phyloP scores from a whole-genome alignment of 2,888 invertebrate species.

The Cacoxenus indagator region DNA sequence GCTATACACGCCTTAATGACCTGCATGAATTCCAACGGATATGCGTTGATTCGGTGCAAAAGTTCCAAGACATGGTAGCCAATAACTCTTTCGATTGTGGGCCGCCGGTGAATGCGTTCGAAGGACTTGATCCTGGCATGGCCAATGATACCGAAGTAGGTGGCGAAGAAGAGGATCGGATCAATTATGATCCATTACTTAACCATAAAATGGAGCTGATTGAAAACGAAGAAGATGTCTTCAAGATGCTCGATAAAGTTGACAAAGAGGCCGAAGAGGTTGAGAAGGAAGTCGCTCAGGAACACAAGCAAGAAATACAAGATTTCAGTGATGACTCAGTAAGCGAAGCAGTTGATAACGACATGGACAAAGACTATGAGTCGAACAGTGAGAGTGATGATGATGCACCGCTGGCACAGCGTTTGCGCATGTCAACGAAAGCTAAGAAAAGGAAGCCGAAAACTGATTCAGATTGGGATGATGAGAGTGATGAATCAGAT shows the following conservation, averaged over 20 bases:
- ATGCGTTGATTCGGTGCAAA: constrained; percentile 62
- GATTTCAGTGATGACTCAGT: constrained; percentile 46
- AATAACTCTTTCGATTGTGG: constrained; percentile 46
- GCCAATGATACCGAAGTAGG: constrained; percentile 42
- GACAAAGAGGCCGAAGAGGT: constrained; percentile 62
- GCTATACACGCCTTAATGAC: constrained; percentile 61
- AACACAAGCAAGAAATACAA: constrained; percentile 27
- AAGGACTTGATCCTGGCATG: constrained; percentile 54
- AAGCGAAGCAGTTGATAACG: constrained; percentile 56
- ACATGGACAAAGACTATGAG: constrained; percentile 56
- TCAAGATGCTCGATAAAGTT: constrained; percentile 64
- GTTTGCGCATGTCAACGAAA: constrained; percentile 39
- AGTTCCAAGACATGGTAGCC: constrained; percentile 60
- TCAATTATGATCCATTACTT: constrained; percentile 60
- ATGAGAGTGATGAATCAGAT: constrained; percentile 41
- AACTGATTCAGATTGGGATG: constrained; percentile 34
- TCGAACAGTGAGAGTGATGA: constrained; percentile 57
- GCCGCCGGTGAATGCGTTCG: constrained; percentile 49
- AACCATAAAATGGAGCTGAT: constrained; percentile 64
- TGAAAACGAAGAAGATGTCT: constrained; percentile 66
- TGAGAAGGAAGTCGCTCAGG: constrained; percentile 41
- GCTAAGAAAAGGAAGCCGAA: constrained; percentile 30
- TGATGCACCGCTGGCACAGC: constrained; percentile 59
- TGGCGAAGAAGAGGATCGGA: constrained; percentile 59
- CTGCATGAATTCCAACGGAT: constrained; percentile 63